phyloP scores from a whole-genome alignment of 2,888 invertebrate genomes.

The Drosophila atroscutellata region DNA sequence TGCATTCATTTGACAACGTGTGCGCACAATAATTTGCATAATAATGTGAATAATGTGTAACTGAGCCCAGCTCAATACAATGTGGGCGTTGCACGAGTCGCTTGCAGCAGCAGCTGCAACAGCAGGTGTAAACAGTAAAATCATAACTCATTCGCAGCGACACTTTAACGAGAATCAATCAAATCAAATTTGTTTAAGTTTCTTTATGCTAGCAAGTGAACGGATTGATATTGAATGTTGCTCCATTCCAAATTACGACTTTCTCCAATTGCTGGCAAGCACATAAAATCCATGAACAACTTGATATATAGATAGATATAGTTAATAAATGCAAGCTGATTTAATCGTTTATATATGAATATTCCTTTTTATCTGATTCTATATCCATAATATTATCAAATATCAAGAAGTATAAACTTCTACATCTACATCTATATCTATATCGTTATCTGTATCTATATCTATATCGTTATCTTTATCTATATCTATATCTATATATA shows the following conservation, averaged over 20 bases:
- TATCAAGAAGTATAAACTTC: too few species aligned
- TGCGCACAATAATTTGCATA: constrained; percentile 42
- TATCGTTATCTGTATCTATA: too few species aligned
- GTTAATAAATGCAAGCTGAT: too few species aligned
- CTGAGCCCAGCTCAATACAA: constrained; percentile 18
- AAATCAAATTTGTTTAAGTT: not conserved
- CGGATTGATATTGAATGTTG: not conserved
- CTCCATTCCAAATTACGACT: not conserved
- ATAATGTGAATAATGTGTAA: constrained; percentile 34
- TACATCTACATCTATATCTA: too few species aligned
- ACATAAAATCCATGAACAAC: not conserved
- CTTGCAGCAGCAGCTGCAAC: constrained; percentile 22
- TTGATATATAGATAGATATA: too few species aligned
- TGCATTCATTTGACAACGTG: constrained; percentile 34
- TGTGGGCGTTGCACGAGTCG: constrained; percentile 43
- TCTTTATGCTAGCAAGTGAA: not conserved
- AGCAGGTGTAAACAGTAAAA: constrained; percentile 46
- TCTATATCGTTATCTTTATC: too few species aligned
- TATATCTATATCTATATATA: too few species aligned
- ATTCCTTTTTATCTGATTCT: too few species aligned
- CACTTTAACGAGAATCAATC: constrained; percentile 49
- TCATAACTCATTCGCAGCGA: constrained; percentile 29
- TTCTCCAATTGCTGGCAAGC: not conserved
- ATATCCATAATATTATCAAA: too few species aligned
- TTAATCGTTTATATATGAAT: too few species aligned